Evolutionary conservation across 2,797 vertebrate genomes (phyloP), one percentile per base, ranked within the genome.

Genomic region (Coreius guichenoti): DNA sequence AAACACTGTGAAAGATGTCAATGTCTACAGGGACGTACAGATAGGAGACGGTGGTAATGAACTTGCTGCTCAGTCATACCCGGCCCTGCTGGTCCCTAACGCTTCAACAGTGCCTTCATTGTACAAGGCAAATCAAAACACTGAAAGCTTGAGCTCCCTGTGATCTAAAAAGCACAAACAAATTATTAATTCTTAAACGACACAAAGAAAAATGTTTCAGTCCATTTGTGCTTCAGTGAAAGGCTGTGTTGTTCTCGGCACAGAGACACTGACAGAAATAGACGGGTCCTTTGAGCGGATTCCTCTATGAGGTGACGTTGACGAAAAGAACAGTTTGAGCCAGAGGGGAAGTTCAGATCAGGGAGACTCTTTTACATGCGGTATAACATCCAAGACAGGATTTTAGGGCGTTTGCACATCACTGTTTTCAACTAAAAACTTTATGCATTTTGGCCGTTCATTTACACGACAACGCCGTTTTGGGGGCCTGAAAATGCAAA

Each of bases 311-410:
- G 49, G 84, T 17, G 17, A 17, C n/a, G 11, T 39, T 80, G 39
- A n/a, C 14, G 12, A 68, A 82, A 78, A 84, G 84, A 82, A 84
- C 81, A 76, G 43, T 82, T 49, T 49, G 63, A 56, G 58, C 87
- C 73, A 4, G 43, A 77, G 73, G 88, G 73, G 54, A 74, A 39
- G 61, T 47, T 78, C 54, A 47, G 43, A 23, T 78, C 65, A 74
- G 7, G n/a, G 31, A 51, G 16, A 39, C 36, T 51, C 73, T 61
- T 45, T 39, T 31, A 67, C 58, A 68, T 21, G 45, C 51, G 31
- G 36, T 29, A 31, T 13, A 51, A 33, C 45, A 31, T 26, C 29
- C 29, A 65, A 70, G n/a, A 31, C 69, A 58, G 47, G 26, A 45
- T 39, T 23, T 86, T 19, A 65, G 13, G 13, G 58, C 0, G 19